Conservation (phyloP, 1,140 invertebrate species). For the Chlorops oryzae region DNA sequence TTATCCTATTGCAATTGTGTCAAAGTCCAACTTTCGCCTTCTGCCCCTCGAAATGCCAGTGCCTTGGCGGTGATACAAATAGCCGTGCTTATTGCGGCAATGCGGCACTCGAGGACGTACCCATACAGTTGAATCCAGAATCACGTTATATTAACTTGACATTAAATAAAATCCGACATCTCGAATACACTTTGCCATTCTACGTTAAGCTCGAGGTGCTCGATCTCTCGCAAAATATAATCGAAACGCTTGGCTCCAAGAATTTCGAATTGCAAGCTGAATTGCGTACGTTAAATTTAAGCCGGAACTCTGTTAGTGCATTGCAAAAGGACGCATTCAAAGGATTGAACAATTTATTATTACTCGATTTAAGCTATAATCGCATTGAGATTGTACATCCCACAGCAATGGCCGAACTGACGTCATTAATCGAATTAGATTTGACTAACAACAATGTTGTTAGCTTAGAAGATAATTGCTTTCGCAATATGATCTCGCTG, state of each 20-base stretch:
- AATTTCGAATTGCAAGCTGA: constrained; percentile 72
- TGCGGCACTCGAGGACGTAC: constrained; percentile 72
- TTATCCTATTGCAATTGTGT: no score
- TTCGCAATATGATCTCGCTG: constrained; percentile 64
- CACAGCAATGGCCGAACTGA: constrained; percentile 65
- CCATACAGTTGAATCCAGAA: constrained; percentile 82
- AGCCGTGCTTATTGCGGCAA: constrained; percentile 65
- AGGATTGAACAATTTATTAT: constrained; percentile 61
- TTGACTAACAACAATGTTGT: constrained; percentile 70
- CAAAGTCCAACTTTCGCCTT: constrained; percentile 55
- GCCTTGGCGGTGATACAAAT: constrained; percentile 62
- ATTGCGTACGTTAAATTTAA: constrained; percentile 67
- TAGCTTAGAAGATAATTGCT: constrained; percentile 61
- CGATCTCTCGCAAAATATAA: constrained; percentile 74
- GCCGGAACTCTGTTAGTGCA: constrained; percentile 63
- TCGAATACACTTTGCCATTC: constrained; percentile 67
- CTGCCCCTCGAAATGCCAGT: constrained; percentile 72
- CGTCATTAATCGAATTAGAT: constrained; percentile 63
- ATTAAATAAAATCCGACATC: constrained; percentile 63
- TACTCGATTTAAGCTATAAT: constrained; percentile 71
- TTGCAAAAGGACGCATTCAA: constrained; percentile 69
- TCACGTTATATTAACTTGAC: constrained; percentile 69
- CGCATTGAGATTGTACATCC: constrained; percentile 64
- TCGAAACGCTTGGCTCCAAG: constrained; percentile 66
- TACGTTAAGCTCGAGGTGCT: constrained; percentile 72